phyloP scores from a whole-genome alignment of 2,888 invertebrate genomes.

The Lutraria lutraria region DNA sequence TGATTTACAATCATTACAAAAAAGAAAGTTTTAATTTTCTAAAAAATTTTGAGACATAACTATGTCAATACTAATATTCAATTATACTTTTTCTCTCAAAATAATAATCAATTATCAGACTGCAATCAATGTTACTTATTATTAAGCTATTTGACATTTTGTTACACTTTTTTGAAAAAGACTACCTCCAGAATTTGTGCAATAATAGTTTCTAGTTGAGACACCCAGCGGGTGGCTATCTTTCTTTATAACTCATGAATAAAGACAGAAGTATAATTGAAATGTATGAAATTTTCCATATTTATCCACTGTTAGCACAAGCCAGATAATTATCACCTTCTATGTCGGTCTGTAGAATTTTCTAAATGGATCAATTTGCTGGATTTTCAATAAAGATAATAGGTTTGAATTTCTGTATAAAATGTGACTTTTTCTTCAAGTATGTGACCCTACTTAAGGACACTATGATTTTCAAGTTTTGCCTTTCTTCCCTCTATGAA shows the following conservation, averaged over 20 bases:
- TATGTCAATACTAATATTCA: background rate
- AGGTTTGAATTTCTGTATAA: background rate
- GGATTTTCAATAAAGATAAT: slow-evolving; percentile 3
- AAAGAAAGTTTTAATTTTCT: background rate
- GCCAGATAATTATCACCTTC: slow-evolving; percentile 1
- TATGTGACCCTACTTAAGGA: background rate
- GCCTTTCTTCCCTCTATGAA: background rate
- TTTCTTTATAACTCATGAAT: background rate
- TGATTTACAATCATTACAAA: background rate
- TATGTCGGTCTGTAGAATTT: background rate
- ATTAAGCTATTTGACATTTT: background rate
- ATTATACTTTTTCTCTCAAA: background rate
- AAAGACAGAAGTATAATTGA: background rate
- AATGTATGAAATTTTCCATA: background rate
- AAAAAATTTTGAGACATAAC: background rate
- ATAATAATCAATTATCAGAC: slow-evolving; percentile 10
- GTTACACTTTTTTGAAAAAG: slow-evolving; percentile 3
- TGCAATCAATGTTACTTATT: background rate
- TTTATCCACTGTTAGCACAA: slow-evolving; percentile 1
- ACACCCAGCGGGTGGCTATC: background rate
- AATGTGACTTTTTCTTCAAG: background rate
- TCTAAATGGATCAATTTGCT: slow-evolving; percentile 6
- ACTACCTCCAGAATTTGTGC: background rate
- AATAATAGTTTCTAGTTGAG: background rate
- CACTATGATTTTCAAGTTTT: background rate